Base-by-base conservation (phyloP, 2,888 invertebrate genomes). In the Oscheius sp. region DNA sequence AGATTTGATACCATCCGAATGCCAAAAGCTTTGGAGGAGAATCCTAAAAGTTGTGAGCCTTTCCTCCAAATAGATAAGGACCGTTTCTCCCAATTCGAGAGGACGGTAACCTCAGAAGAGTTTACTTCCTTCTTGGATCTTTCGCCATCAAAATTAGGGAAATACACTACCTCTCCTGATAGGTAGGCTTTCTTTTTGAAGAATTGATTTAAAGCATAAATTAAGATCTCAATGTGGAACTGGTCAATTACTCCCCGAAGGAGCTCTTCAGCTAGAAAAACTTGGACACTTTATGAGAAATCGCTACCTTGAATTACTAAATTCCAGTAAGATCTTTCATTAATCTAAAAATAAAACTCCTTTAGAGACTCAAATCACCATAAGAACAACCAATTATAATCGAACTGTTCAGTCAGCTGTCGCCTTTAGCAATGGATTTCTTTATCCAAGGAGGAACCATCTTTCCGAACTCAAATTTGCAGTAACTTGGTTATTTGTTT, bases 341-440 rank as follows among this genome's bases (percentile, higher is more conserved):
- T n/a, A n/a, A n/a, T n/a, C n/a, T n/a, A n/a, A n/a, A n/a, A n/a
- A n/a, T n/a, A n/a, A n/a, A n/a, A n/a, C n/a, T n/a, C n/a, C n/a
- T n/a, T n/a, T n/a, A n/a, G n/a, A n/a, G n/a, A n/a, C n/a, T n/a
- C n/a, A n/a, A n/a, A n/a, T 55, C 6, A 17, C 34, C 10, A 17
- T 55, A 12, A 17, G 17, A 17, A 34, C 93, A 79, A 95, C 95
- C 0, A 90, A 92, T 46, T 94, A 93, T 87, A 88, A 94, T 0
- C 90, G 96, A 82, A 96, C 96, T 20, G 93, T 93, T 84, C 95
- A 95, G 88, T 95, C 95, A 80, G 92, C 93, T 0, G 89, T 93
- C 79, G 93, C 93, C 0, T 90, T 93, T 78, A 87, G 93, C 2
- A 92, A 91, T 85, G 91, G 91, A 0, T 90, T 93, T 73, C 88